A percentile compares a stretch with the other conserved stretches of the same genome.
phyloP scores from a whole-genome alignment of 2,888 invertebrate species.

The Gryllus longicercus region DNA sequence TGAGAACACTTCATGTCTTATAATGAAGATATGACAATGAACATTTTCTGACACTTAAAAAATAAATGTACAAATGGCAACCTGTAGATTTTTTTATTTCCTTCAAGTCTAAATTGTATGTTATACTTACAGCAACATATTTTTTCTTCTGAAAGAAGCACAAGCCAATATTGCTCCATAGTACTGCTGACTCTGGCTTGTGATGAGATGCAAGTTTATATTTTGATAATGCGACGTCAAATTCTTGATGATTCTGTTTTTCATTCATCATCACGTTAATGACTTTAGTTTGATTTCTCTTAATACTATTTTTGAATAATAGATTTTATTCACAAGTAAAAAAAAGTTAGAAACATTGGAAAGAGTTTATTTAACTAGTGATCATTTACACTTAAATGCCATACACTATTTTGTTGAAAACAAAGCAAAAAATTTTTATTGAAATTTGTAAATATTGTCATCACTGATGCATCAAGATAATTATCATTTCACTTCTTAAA shows the following conservation, averaged over 20 bases:
- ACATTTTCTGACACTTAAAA: not conserved
- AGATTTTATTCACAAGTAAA: no score
- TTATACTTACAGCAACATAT: conserved; percentile 73
- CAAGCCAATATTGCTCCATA: conserved; percentile 92
- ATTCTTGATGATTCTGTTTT: conserved; percentile 67
- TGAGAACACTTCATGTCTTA: no score
- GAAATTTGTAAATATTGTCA: no score
- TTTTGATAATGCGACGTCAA: conserved; percentile 79
- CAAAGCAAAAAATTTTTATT: no score
- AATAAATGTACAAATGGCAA: not conserved
- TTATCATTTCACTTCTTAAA: not conserved
- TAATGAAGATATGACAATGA: no score
- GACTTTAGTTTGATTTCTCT: no score
- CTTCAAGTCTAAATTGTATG: conserved; percentile 1
- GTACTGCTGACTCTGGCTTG: conserved; percentile 69
- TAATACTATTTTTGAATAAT: no score
- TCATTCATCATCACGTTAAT: no score
- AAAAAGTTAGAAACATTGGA: not conserved
- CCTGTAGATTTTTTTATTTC: not conserved
- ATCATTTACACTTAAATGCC: no score
- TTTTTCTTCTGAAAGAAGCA: conserved; percentile 88
- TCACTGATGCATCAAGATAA: not conserved
- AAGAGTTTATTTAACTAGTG: no score
- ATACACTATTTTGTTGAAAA: no score
- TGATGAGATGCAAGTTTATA: conserved; percentile 72